Base-by-base conservation (phyloP, 1,140 invertebrate species). In the Euwallacea similis region DNA sequence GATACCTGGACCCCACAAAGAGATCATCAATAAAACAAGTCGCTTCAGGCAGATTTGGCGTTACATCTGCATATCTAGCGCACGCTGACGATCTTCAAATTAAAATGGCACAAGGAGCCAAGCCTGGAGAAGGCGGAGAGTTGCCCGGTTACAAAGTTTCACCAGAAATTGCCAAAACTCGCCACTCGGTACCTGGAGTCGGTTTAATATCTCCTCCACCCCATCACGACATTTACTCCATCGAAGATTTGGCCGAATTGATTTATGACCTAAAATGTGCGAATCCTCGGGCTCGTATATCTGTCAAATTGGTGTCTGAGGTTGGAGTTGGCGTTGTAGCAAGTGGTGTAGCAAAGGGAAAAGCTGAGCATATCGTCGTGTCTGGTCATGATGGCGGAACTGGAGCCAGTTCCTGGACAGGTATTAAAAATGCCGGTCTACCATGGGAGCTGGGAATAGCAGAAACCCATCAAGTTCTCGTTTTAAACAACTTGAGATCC, bases 171-270 rank as follows among this genome's bases (percentile, higher is more conserved):
- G 98, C 97, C 7, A 88, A 89, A 69, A 98, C 96, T 1, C 87
- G 98, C 60, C 95, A 98, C 82, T 98, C 96, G 0, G 96, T 99
- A 2, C 87, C 97, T 7, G 96, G 96, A 7, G 98, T 99, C n/a
- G 98, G 98, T 61, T 84, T 99, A 0, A 99, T 99, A 79, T 98
- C 96, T 0, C 98, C 98, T 43, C 97, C 98, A 7, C 98, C 98
- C 7, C 98, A 99, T 86, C 98, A 99, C 82, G 97, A 99, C 81
- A 99, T 99, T 82, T 99, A 99, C 84, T 98, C 96, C 44, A 99
- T 99, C 79, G 98, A 99, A 84, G 98, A 99, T 86, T 85, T 99
- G 75, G 95, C 97, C 0, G 95, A 99, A 85, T 86, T 99, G 46
- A 99, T 99, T 79, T 99, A 98, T 79, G 98, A 99, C 84, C 85